Base-by-base conservation (phyloP, 2,113 vertebrate genomes). In the Neogale vison region DNA sequence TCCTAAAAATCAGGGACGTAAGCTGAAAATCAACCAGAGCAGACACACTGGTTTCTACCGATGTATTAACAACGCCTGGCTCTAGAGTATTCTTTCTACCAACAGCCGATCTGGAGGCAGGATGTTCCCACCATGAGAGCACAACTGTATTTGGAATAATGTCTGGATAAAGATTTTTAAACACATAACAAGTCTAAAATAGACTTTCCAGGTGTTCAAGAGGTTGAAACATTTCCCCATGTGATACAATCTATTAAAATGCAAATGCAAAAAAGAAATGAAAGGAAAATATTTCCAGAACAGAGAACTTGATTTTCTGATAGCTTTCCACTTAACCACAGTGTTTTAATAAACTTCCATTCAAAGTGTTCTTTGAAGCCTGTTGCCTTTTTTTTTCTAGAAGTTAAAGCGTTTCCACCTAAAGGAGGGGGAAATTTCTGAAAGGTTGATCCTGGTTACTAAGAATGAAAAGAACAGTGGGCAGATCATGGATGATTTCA, bases 151-250 rank as follows among this genome's bases (percentile, higher is more conserved):
- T 63, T 71, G 79, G 67, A 97, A 88, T 77, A 72, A 94, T 12
- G 61, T 92, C 97, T 97, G 45, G 65, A 31, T 76, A n/a, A 87
- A 89, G 91, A 74, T 63, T 69, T 92, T 94, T 90, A 95, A 97
- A 95, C 63, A 93, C 52, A 50, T 79, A 84, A 81, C 81, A 94
- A 95, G 96, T 93, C 95, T 85, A 95, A 97, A 97, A 86, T 74
- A 98, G 97, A 92, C 83, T 96, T 87, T 74, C 92, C 97, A 98
- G 97, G 97, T 98, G 92, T 97, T 96, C 89, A 71, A 88, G 93
- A 93, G 86, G n/a, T 71, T 97, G 93, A 96, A 96, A 89, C 87
- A 95, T 74, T 83, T 86, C 79, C 86, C 90, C 18, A 21, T 34
- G 61, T 93, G 96, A 97, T 92, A 96, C 36, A 47, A 95, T 92